Percentiles rank a stretch among this genome's conserved stretches.
phyloP scores from a whole-genome alignment of 1,140 invertebrate species.

The Paralvinella palmiformis region DNA sequence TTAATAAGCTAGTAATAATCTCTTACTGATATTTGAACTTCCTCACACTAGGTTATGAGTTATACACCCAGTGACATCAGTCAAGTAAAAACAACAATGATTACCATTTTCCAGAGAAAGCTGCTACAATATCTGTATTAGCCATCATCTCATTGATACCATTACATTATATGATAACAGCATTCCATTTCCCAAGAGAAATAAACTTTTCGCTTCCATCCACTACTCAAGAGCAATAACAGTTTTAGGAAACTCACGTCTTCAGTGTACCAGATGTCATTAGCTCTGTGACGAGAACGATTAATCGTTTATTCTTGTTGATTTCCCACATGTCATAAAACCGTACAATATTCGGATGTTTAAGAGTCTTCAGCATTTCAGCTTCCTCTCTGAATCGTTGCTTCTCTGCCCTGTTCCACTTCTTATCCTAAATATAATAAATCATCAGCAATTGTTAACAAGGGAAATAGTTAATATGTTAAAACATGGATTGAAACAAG shows the following conservation, averaged over 20 bases:
- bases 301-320: conserved; percentile 80
- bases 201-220: neutral
- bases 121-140: too few species aligned
- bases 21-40: too few species aligned
- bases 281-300: conserved; percentile 97
- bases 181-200: too few species aligned
- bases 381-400: conserved; percentile 96
- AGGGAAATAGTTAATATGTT: too few species aligned
- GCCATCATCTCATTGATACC: too few species aligned
- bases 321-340: conserved; percentile 99
- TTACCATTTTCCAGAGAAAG: too few species aligned
- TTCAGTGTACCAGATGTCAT: conserved; percentile 99
- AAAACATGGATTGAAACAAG: too few species aligned
- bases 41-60: too few species aligned
- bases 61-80: too few species aligned
- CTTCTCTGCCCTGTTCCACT: conserved; percentile 68
- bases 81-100: too few species aligned
- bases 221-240: neutral
- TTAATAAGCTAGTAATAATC: too few species aligned
- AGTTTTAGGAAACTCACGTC: conserved; percentile 63
- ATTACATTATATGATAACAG: too few species aligned
- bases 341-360: conserved; percentile 98
- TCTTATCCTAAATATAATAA: conserved; percentile 49
- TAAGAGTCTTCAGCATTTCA: conserved; percentile 98
- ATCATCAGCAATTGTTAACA: neutral